Evolutionary conservation across 2,113 vertebrate genomes (phyloP).

Genomic region (Martes martes): DNA sequence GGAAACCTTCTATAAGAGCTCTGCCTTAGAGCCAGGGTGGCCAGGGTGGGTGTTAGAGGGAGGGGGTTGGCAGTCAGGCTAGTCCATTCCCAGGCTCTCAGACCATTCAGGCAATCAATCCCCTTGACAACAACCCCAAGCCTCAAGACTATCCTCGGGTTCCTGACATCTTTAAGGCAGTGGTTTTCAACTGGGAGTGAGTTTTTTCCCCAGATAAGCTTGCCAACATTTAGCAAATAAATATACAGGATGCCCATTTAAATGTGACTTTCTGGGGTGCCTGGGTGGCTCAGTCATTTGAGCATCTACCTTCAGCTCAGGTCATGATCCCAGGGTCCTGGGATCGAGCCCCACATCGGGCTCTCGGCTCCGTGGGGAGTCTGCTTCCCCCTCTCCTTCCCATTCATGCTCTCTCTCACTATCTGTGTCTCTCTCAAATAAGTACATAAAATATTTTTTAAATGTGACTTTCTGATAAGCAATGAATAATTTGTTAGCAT

Average conservation of each 20-base stretch:
- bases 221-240: not conserved
- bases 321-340: no score
- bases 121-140: not conserved
- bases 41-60: no score
- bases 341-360: no score
- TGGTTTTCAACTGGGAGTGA: not conserved
- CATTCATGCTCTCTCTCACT: no score
- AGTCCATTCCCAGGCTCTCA: not conserved
- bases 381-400: no score
- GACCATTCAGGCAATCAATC: not conserved
- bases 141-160: not conserved
- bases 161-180: not conserved
- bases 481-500: not conserved
- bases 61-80: fast-evolving
- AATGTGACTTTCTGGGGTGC: not conserved
- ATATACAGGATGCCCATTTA: not conserved
- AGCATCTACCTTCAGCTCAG: no score
- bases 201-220: not conserved
- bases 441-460: not conserved
- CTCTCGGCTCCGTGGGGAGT: no score
- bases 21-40: not conserved
- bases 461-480: not conserved
- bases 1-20: not conserved
- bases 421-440: no score
- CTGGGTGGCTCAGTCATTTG: no score